Base-by-base conservation (phyloP, 2,797 vertebrate species). In the Podarcis siculus region DNA sequence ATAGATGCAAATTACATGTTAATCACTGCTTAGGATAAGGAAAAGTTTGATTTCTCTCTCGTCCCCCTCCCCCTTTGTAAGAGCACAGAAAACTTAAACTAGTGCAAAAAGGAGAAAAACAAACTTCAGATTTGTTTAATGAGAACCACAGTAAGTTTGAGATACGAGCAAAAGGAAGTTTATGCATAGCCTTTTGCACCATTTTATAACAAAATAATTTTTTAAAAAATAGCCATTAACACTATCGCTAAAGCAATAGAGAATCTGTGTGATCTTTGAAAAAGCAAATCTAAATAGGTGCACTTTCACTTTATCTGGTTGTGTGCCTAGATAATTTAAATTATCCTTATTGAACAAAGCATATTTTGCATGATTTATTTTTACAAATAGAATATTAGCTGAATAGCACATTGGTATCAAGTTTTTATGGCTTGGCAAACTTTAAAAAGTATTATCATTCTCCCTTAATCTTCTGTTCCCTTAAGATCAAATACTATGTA, bases 291-390 rank as follows among this genome's bases (percentile, higher is more conserved):
- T 85, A 84, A 90, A 92, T 66, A 83, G 72, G 79, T 92, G 87
- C 77, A 81, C 85, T 95, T 91, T 95, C 83, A 92, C 90, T 94
- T 89, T 89, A 91, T 86, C 91, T 92, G 88, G 87, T 94, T 93
- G 91, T 95, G 94, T 92, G 90, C 90, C 93, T 90, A 94, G 92
- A 37, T 93, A 93, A 95, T 83, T 92, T 94, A 58, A 78, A 87
- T 84, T 84, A 85, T 61, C 92, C 90, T 85, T 81, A 88, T 89
- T 85, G 75, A 95, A 94, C 94, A 94, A 94, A 95, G 79, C 90
- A 72, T 93, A 91, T 93, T 96, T 95, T 94, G 94, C 94, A 95
- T 95, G 93, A 86, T 64, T 83, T 89, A 86, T 72, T 61, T 49
- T 61, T 5, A 71, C 30, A 30, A 1, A 35, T 82, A 0, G 76